Conservation (phyloP, 1,140 invertebrate genomes). For the Lethrus apterus region DNA sequence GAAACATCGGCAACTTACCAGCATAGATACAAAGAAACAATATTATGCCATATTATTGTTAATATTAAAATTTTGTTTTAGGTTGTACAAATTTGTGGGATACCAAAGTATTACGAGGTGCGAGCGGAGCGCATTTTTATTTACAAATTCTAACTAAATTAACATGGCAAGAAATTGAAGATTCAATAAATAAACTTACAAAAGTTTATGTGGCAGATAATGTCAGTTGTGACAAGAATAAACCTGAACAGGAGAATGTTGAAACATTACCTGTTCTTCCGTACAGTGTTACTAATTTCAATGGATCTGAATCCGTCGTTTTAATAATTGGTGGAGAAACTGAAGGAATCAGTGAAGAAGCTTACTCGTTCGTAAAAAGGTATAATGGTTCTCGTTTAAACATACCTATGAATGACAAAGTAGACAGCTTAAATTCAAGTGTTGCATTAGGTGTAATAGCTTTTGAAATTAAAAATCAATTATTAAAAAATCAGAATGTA, state of each 20-base stretch:
- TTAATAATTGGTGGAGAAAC: conserved; percentile 86
- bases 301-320: conserved; percentile 45
- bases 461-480: conserved; percentile 78
- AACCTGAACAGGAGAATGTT: neutral
- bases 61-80: conserved; percentile 38
- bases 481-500: conserved; percentile 23
- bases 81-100: conserved; percentile 87
- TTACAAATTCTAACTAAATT: conserved; percentile 57
- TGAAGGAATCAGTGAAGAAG: conserved; percentile 65
- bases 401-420: conserved; percentile 67
- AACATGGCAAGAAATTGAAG: conserved; percentile 56
- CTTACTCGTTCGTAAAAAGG: conserved; percentile 49
- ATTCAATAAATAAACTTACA: conserved; percentile 46
- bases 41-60: too few species aligned
- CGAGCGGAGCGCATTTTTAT: conserved; percentile 76
- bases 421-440: conserved; percentile 82
- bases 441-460: conserved; percentile 73
- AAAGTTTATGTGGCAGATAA: conserved; percentile 68
- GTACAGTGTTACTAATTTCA: conserved; percentile 57
- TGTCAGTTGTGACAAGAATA: conserved; percentile 34
- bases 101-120: conserved; percentile 74
- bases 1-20: too few species aligned
- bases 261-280: conserved; percentile 48
- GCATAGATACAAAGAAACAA: too few species aligned
- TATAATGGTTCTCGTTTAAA: conserved; percentile 57